Evolutionary conservation across 2,888 invertebrate genomes (phyloP).

Genomic region (Copidosoma aretas): DNA sequence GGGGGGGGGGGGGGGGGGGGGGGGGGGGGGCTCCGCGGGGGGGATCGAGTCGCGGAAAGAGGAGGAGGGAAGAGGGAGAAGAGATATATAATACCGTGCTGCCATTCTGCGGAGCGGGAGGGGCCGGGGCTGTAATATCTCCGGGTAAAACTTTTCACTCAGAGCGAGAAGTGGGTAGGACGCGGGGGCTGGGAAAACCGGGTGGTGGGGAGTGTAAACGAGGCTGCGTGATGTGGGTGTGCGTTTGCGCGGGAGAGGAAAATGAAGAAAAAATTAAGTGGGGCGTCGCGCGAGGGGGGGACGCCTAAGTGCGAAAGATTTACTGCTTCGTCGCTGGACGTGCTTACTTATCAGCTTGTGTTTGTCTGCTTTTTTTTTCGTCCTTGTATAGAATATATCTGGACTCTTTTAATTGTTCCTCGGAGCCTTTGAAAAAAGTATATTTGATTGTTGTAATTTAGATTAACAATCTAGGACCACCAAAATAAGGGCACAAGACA

Average conservation of each 20-base stretch:
- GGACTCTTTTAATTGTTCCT: no score
- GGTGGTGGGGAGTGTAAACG: conserved; percentile 1
- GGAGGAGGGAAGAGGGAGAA: neutral
- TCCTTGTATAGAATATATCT: no score
- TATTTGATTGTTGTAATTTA: no score
- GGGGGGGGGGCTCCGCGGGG: no score
- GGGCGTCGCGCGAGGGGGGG: conserved; percentile 36
- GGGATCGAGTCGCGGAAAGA: conserved; percentile 6
- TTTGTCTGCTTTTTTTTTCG: no score
- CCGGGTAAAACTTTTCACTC: conserved; percentile 60
- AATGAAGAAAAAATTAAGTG: conserved; percentile 20
- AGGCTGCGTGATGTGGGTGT: neutral
- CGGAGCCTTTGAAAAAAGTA: no score
- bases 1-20: no score
- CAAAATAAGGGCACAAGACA: no score
- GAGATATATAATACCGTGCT: neutral
- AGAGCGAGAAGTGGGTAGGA: conserved; percentile 22
- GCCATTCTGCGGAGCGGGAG: neutral
- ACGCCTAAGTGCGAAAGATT: conserved; percentile 47
- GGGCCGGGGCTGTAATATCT: conserved; percentile 57
- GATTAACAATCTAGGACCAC: no score
- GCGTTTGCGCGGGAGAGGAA: neutral
- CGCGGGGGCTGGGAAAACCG: conserved; percentile 30
- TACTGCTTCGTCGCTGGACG: neutral
- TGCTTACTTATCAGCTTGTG: neutral